Percentiles rank a stretch among this genome's conserved stretches.
These are phyloP conservation scores for Pogonomyrmex californicus DNA, from an alignment of 1,140 invertebrate genomes.

Conservation along the genomic window DNA sequence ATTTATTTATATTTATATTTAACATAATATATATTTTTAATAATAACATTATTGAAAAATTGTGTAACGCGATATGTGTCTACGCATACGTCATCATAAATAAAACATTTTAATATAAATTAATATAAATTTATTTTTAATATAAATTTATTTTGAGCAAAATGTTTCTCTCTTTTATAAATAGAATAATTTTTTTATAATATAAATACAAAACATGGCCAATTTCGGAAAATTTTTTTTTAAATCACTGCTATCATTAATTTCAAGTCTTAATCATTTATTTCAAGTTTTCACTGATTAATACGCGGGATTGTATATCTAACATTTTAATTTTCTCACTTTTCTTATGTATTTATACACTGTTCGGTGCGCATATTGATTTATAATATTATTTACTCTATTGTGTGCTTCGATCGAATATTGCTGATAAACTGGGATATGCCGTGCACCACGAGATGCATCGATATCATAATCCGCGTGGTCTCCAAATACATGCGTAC, in stretches of 20 bases:
- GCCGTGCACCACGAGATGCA: not conserved
- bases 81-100: too few relatives aligned
- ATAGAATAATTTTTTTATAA: not conserved
- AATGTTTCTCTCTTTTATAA: not conserved
- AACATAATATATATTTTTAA: not conserved
- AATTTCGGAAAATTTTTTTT: too few relatives aligned
- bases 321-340: not conserved
- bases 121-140: too few relatives aligned
- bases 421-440: not conserved
- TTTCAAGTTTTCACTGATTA: not conserved
- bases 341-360: not conserved
- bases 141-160: not conserved
- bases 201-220: too few relatives aligned
- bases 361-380: not conserved
- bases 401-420: not conserved
- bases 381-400: not conserved
- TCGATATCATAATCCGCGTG: slow-evolving; percentile 9
- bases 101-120: too few relatives aligned
- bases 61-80: too few relatives aligned
- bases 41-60: not conserved
- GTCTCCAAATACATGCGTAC: slow-evolving; percentile 40
- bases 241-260: not conserved
- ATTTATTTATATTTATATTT: not conserved
- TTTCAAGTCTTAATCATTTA: too few relatives aligned
- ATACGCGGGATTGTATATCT: not conserved